Base-by-base conservation (phyloP, 2,797 vertebrate species). In the Oryzias sinensis region DNA sequence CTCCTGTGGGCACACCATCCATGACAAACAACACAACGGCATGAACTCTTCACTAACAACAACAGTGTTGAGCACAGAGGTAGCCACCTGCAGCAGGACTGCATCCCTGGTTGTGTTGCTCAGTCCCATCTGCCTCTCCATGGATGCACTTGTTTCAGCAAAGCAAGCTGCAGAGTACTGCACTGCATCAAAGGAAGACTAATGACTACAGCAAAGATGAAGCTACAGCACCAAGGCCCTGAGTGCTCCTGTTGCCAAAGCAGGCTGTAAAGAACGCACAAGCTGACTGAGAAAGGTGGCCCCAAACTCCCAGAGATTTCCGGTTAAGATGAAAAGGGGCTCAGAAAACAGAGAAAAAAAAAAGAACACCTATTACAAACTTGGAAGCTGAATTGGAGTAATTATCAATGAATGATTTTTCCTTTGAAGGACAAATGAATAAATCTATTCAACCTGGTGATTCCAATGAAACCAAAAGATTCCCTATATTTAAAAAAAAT, bases 161-260 rank as follows among this genome's bases (percentile, higher is more conserved):
- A 56, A 76, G 72, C 33, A 58, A 58, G 72, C 74, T 65, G 64
- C 72, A 74, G 69, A 74, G 72, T 54, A 51, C 69, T 70, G 77
- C 80, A 74, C 71, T 68, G 80, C 82, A 82, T 70, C 81, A 70
- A 81, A 88, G 74, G 74, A 77, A 72, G 65, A 79, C 74, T 80
- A 85, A 84, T 79, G 79, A 87, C 79, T 77, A 71, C 49, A 80
- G 78, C 68, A 65, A 72, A 75, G 70, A 64, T 68, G 65, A 49
- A 68, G 69, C 74, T 59, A 64, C 67, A 67, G 54, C 54, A 62
- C 58, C 1, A 5, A 71, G 68, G 65, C 72, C 70, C 63, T 54
- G 9, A 74, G 74, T 75, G 78, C 56, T 65, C 58, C 73, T 16
- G 59, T 58, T 80, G 56, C 17, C 68, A 44, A 50, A 53, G 73